phyloP scores from a whole-genome alignment of 1,140 invertebrate species.

The Drosophila bifasciata region DNA sequence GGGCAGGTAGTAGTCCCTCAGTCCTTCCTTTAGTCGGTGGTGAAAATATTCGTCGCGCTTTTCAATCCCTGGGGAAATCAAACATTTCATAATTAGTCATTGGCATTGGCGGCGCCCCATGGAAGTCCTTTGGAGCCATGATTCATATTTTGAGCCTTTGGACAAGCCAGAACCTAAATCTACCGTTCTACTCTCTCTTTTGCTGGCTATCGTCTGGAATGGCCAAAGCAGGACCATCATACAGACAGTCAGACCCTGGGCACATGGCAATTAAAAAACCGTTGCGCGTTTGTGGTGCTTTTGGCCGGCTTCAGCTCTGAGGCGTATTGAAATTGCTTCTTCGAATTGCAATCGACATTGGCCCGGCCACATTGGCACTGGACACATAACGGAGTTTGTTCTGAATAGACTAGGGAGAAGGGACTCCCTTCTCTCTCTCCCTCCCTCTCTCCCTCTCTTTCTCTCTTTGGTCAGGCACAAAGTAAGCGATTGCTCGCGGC shows the following conservation, averaged over 20 bases:
- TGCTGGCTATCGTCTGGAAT: slow-evolving; percentile 4
- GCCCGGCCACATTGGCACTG: slow-evolving; percentile 48
- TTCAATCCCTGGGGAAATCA: slow-evolving; percentile 78
- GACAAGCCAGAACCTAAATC: neutral
- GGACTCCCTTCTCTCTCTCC: slow-evolving; percentile 9
- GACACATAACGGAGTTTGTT: slow-evolving; percentile 12
- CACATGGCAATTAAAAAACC: slow-evolving; percentile 78
- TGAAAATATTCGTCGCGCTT: slow-evolving; percentile 74
- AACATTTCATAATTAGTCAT: slow-evolving; percentile 84
- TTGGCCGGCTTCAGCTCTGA: slow-evolving; percentile 60
- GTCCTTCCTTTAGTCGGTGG: slow-evolving; percentile 17
- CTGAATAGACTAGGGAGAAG: slow-evolving; percentile 12
- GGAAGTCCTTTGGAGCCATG: slow-evolving; percentile 53
- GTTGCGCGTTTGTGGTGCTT: slow-evolving; percentile 65
- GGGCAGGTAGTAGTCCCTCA: slow-evolving; percentile 8
- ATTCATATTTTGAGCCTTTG: slow-evolving; percentile 64
- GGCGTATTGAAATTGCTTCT: slow-evolving; percentile 80
- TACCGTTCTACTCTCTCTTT: neutral
- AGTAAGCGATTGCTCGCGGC: slow-evolving; percentile 67
- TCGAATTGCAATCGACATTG: slow-evolving; percentile 71
- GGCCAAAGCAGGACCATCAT: slow-evolving; percentile 11
- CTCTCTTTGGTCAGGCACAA: slow-evolving; percentile 44
- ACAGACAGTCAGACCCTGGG: slow-evolving; percentile 41
- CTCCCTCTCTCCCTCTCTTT: no score
- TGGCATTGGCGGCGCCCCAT: slow-evolving; percentile 65